phyloP scores from a whole-genome alignment of 1,140 invertebrate species.

The Episyrphus balteatus region DNA sequence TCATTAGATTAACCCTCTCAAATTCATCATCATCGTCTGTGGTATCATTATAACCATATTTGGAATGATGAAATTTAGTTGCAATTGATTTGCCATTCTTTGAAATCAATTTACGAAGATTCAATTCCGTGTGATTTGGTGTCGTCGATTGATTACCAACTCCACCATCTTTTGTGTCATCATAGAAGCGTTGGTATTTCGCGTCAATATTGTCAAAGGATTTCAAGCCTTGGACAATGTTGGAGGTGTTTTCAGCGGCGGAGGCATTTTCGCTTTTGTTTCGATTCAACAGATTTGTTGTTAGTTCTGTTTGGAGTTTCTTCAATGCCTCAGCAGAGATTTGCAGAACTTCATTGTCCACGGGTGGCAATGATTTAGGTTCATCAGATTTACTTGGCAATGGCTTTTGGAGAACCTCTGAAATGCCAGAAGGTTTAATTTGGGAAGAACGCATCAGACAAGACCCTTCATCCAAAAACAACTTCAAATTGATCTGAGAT shows the following conservation, averaged over 20 bases:
- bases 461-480: constrained; percentile 3
- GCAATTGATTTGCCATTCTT: not conserved
- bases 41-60: too few relatives aligned
- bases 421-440: not conserved
- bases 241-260: too few relatives aligned
- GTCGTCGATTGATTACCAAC: not conserved
- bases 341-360: not conserved
- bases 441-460: not conserved
- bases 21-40: too few relatives aligned
- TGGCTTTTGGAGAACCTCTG: not conserved
- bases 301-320: not conserved
- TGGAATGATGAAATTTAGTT: constrained; percentile 3
- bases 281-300: not conserved
- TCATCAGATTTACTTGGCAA: not conserved
- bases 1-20: too few relatives aligned
- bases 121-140: too few relatives aligned
- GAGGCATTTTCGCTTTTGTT: too few relatives aligned
- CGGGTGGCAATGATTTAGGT: not conserved
- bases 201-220: too few relatives aligned
- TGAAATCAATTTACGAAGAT: not conserved
- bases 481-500: constrained; percentile 25
- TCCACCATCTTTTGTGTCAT: not conserved
- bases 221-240: too few relatives aligned
- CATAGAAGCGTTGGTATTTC: too few relatives aligned
- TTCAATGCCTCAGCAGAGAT: not conserved